A percentile compares a stretch with the other conserved stretches of the same genome.
Evolutionary conservation across 2,113 vertebrate genomes (phyloP).

Genomic region (Melanocharis versteri): DNA sequence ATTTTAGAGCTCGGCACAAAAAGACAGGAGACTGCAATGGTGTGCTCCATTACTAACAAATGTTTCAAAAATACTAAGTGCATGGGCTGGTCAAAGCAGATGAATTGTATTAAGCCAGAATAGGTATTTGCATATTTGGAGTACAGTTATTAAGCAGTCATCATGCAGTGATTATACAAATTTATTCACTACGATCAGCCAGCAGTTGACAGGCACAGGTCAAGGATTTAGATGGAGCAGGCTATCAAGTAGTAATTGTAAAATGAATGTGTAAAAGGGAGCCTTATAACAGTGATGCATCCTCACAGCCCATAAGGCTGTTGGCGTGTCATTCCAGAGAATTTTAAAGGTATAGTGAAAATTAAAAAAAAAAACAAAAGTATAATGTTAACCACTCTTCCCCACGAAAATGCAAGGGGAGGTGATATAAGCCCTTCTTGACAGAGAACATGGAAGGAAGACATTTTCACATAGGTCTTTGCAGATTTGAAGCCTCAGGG

Average conservation of each 20-base stretch:
- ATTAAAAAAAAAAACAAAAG: background rate
- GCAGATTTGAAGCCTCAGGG: background rate
- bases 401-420: background rate
- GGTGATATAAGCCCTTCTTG: background rate
- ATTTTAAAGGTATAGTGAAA: background rate
- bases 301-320: background rate
- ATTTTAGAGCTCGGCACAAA: background rate
- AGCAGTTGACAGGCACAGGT: constrained; percentile 29
- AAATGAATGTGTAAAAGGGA: background rate
- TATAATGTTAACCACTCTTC: background rate
- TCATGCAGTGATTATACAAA: constrained; percentile 11
- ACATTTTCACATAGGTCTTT: background rate
- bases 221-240: background rate
- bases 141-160: constrained; percentile 37
- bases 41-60: background rate
- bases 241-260: background rate
- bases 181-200: constrained; percentile 16
- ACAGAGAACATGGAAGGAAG: background rate
- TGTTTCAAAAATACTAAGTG: background rate
- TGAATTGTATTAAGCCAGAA: background rate
- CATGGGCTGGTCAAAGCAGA: background rate
- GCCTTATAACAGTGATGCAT: background rate
- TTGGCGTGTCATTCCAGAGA: background rate
- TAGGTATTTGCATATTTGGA: constrained; percentile 4
- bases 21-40: background rate